Conservation (phyloP, 2,888 invertebrate species). For the Hypomecis punctinalis region DNA sequence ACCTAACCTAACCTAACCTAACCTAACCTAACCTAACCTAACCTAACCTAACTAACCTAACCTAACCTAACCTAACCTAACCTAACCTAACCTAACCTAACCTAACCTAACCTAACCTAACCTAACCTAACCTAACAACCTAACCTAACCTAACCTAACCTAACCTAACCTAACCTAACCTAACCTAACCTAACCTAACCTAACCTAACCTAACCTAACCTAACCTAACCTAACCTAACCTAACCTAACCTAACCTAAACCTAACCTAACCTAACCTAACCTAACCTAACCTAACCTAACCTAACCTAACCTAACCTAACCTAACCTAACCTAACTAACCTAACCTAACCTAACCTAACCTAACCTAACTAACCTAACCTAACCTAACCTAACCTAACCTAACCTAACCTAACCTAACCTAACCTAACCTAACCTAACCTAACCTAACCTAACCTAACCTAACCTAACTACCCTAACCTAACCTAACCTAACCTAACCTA, state of each 20-base stretch:
- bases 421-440: conserved; percentile 12
- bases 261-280: conserved; percentile 14
- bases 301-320: conserved; percentile 16
- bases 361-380: conserved; percentile 11
- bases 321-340: conserved; percentile 11
- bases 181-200: conserved; percentile 18
- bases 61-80: conserved; percentile 40
- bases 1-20: conserved; percentile 41
- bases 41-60: conserved; percentile 44
- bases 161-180: conserved; percentile 18
- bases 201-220: conserved; percentile 18
- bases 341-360: conserved; percentile 10
- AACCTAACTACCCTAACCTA: conserved; percentile 5
- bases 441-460: conserved; percentile 13
- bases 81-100: conserved; percentile 19
- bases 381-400: conserved; percentile 11
- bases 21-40: conserved; percentile 46
- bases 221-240: conserved; percentile 15
- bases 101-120: conserved; percentile 18
- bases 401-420: conserved; percentile 14
- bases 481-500: conserved; percentile 8
- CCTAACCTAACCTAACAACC: conserved; percentile 19
- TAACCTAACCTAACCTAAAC: conserved; percentile 14
- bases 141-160: conserved; percentile 18
- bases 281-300: conserved; percentile 14